Evolutionary conservation across 23 tunicate species (phyloP).

Genomic region (Ciona savignyi): DNA sequence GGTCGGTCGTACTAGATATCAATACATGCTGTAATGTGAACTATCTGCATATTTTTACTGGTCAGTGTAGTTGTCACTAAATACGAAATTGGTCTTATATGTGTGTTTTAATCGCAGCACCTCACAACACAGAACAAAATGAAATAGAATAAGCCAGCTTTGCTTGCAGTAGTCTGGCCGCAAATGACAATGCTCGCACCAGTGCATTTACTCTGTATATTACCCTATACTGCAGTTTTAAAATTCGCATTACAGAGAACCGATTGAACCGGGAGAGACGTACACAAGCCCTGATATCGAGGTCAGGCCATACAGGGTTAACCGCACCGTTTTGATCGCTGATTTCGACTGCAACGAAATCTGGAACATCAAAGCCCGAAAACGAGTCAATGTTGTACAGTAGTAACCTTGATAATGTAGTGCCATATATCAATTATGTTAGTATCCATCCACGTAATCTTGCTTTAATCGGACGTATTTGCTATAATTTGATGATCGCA

Average conservation of each 20-base stretch:
- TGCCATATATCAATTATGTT: too few relatives aligned
- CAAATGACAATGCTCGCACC: too few relatives aligned
- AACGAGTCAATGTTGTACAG: neutral
- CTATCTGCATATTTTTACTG: too few relatives aligned
- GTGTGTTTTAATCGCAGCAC: neutral
- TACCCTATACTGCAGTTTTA: neutral
- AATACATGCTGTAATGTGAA: too few relatives aligned
- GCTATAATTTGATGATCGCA: too few relatives aligned
- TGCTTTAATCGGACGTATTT: too few relatives aligned
- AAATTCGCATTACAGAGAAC: neutral
- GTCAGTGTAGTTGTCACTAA: too few relatives aligned
- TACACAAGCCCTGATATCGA: conserved; percentile 6
- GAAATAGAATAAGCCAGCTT: neutral
- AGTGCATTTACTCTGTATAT: too few relatives aligned
- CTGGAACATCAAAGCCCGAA: conserved; percentile 10
- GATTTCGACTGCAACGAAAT: conserved; percentile 12
- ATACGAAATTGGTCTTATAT: neutral
- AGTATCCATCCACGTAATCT: too few relatives aligned
- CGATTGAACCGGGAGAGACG: conserved; percentile 12
- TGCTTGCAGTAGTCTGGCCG: conserved; percentile 5
- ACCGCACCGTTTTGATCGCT: neutral
- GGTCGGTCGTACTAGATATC: too few relatives aligned
- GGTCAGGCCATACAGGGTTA: conserved; percentile 8
- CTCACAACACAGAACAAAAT: neutral
- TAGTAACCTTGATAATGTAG: neutral